Conservation (phyloP, 1,140 invertebrate species). For the Caenorhabditis latens region DNA sequence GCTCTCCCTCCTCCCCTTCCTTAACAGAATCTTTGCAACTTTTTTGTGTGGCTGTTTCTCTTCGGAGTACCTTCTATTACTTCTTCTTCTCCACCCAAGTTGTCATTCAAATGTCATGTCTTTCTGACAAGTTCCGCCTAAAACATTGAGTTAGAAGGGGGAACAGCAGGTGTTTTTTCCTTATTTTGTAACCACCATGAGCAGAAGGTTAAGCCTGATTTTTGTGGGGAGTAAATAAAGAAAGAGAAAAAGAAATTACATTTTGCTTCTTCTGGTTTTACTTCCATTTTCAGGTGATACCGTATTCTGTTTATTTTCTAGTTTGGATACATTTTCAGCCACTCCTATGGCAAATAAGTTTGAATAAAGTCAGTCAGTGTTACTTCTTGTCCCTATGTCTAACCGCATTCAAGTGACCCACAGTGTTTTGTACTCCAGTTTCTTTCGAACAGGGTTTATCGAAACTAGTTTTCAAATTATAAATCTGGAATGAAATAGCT, state of each 20-base stretch:
- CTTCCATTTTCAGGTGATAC: background rate
- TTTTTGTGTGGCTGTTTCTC: background rate
- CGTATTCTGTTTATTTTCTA: background rate
- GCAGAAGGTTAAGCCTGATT: background rate
- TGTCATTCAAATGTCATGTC: slow-evolving; percentile 19
- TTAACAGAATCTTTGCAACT: slow-evolving; percentile 33
- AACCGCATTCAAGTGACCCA: no score
- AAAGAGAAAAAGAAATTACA: background rate
- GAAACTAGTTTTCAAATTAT: no score
- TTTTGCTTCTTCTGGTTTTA: no score
- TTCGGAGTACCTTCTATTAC: background rate
- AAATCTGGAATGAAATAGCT: no score
- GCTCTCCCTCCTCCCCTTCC: background rate
- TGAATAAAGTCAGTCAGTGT: no score
- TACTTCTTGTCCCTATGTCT: no score
- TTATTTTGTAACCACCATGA: slow-evolving; percentile 8
- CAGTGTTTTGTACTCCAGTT: no score
- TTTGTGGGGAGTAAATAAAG: background rate
- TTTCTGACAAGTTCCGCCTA: background rate
- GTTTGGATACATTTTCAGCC: background rate
- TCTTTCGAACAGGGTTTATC: no score
- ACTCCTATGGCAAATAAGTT: no score
- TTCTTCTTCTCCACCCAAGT: background rate
- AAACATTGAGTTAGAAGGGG: background rate
- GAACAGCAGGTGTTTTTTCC: slow-evolving; percentile 6